Percentiles rank a stretch among this genome's conserved stretches.
These are phyloP conservation scores for Telmatherina bonti DNA, from an alignment of 2,797 vertebrate genomes.

Conservation along the genomic window DNA sequence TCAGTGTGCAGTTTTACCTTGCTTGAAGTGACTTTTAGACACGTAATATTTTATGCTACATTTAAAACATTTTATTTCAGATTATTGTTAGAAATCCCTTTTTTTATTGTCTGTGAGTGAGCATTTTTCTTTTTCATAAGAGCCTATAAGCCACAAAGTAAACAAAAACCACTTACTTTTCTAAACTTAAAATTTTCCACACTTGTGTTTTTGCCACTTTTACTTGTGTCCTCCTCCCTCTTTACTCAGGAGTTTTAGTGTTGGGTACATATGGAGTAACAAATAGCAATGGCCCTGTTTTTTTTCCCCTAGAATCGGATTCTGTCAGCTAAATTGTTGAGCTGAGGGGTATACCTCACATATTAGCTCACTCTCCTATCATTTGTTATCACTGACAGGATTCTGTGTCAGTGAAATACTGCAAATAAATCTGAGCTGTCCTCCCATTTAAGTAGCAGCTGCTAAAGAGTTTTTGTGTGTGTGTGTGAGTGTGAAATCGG, in stretches of 20 bases:
- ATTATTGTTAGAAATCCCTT: too few species aligned
- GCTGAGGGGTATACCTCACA: slow-evolving; percentile 45
- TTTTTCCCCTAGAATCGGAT: slow-evolving; percentile 30
- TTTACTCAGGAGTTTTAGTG: slow-evolving; percentile 47
- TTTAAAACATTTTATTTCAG: too few species aligned
- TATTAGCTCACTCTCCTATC: slow-evolving; percentile 52
- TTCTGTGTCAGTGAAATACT: slow-evolving; percentile 59
- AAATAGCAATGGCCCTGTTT: slow-evolving; percentile 34
- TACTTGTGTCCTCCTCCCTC: slow-evolving; percentile 7
- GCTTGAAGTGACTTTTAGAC: too few species aligned
- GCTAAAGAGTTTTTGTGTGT: slow-evolving; percentile 39
- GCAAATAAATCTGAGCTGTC: slow-evolving; percentile 54
- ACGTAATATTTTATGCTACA: too few species aligned
- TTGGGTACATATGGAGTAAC: slow-evolving; percentile 21
- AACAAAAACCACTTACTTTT: slow-evolving; percentile 1
- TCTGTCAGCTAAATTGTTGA: slow-evolving; percentile 32
- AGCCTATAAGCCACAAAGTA: slow-evolving; percentile 4
- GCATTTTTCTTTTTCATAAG: background rate
- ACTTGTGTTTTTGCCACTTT: slow-evolving; percentile 13
- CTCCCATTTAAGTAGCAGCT: slow-evolving; percentile 58
- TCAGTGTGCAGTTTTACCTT: too few species aligned
- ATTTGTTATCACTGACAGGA: slow-evolving; percentile 68
- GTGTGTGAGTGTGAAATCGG: slow-evolving; percentile 37
- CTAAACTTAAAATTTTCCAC: background rate
- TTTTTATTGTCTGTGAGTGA: background rate